phyloP scores from a whole-genome alignment of 2,888 invertebrate genomes.

The Neria commutata region DNA sequence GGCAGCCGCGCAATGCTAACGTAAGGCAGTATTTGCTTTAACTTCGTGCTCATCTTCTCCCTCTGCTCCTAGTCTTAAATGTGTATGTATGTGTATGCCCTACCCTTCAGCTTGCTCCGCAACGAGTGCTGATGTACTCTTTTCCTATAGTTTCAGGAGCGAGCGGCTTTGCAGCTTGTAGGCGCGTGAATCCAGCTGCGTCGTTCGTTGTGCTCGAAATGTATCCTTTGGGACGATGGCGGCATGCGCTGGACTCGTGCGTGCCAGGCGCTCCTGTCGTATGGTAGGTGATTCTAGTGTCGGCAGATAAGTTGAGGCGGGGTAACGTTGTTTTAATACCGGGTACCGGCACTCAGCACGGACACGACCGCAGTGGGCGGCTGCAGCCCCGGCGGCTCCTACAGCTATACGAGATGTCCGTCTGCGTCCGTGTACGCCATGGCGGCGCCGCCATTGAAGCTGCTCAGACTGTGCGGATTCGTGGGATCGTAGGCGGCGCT shows the following conservation, averaged over 20 bases:
- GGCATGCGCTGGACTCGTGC: too few species aligned
- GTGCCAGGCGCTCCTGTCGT: too few species aligned
- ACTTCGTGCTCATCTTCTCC: too few species aligned
- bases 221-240: background rate
- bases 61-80: too few species aligned
- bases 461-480: constrained; percentile 55
- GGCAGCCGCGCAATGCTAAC: background rate
- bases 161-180: too few species aligned
- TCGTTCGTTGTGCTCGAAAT: background rate
- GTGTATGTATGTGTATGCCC: too few species aligned
- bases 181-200: background rate
- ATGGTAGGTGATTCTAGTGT: too few species aligned
- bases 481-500: constrained; percentile 58
- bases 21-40: background rate
- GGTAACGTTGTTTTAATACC: constrained; percentile 36
- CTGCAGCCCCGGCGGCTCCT: constrained; percentile 48
- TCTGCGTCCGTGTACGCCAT: constrained; percentile 62
- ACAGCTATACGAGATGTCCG: constrained; percentile 62
- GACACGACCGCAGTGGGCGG: constrained; percentile 26
- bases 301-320: background rate
- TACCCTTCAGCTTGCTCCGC: too few species aligned
- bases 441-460: constrained; percentile 53
- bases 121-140: too few species aligned
- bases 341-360: constrained; percentile 35
- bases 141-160: too few species aligned